Evolutionary conservation across 2,113 vertebrate genomes (phyloP), one percentile per base, ranked within the genome.

Genomic region (Cyanoramphus novaezelandiae): DNA sequence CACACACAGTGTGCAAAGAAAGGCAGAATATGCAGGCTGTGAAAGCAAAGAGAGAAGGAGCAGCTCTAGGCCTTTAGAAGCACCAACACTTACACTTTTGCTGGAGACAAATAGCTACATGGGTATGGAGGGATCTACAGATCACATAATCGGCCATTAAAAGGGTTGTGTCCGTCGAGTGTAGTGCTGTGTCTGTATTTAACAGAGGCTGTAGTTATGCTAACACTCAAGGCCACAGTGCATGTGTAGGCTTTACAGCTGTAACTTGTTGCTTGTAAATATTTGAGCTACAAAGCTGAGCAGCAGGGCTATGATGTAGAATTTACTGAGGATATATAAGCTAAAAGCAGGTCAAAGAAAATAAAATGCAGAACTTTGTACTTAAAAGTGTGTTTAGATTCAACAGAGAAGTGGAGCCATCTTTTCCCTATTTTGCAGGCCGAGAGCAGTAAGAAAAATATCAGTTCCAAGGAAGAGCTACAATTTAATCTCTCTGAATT

Each of bases 401-500:
- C 28, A 78, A 78, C 78, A 68, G 12, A 63, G 52, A 88, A 50
- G 25, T 55, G 25, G 8, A 75, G 60, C 44, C 17, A 21, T 39
- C 43, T 92, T 76, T 94, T 92, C 43, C 28, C 18, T 75, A 12
- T 80, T 78, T 95, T 74, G 29, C 97, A 99, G 99, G 96, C 98
- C n/a, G 99, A 99, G 88, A 99, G 75, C 70, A 93, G 98, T 49
- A 99, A 98, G 94, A 99, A 98, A 97, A 98, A 95, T 88, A 97
- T 93, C 41, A 98, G 90, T 53, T 96, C 99, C 96, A 99, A 98
- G 92, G 97, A 99, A 18, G 98, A 99, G 75, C 95, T 98, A 11
- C 98, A 98, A 2, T 96, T 98, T 94, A 98, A 98, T 78, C 97
- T 98, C 4, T 72, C 99, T 84, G 99, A 99, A 97, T 90, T 99